Percentiles rank a stretch among this genome's conserved stretches.
These are phyloP conservation scores for Silurus asotus DNA, from an alignment of 2,113 vertebrate species.

Conservation along the genomic window DNA sequence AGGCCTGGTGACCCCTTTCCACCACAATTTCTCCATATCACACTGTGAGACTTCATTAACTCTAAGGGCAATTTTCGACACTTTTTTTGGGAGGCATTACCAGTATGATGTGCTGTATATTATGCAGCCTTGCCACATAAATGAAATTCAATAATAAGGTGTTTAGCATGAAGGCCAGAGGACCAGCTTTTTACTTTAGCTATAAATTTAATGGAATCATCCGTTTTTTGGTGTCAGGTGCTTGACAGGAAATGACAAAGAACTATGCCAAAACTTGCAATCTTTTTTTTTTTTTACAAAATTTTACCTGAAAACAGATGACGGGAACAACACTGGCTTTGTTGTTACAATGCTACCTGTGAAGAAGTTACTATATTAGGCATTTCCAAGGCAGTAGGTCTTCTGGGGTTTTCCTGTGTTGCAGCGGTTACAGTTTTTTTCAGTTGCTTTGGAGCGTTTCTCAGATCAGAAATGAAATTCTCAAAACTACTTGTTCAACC, in stretches of 20 bases:
- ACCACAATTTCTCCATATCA: slow-evolving; percentile 77
- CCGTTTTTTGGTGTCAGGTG: background rate
- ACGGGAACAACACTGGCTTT: no score
- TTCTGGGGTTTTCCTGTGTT: no score
- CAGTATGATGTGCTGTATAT: slow-evolving; percentile 49
- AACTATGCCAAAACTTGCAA: background rate
- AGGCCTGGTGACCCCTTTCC: slow-evolving; percentile 76
- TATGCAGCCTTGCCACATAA: slow-evolving; percentile 44
- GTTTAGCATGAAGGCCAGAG: slow-evolving; percentile 49
- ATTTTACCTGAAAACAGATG: no score
- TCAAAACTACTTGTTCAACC: no score
- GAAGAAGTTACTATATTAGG: no score
- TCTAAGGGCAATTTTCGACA: slow-evolving; percentile 71
- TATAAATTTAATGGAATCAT: slow-evolving; percentile 24
- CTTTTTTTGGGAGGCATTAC: slow-evolving; percentile 50
- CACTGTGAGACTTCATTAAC: slow-evolving; percentile 80
- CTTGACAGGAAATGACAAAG: background rate
- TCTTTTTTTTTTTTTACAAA: background rate
- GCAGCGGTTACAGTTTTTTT: no score
- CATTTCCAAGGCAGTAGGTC: no score
- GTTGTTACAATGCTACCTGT: no score
- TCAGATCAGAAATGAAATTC: no score
- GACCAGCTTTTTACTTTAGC: slow-evolving; percentile 36
- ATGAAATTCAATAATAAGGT: slow-evolving; percentile 53
- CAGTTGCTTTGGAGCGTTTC: no score